A percentile compares a stretch with the other conserved stretches of the same genome.
Conservation (phyloP, 2,888 invertebrate genomes). For the Meiosimyza platycephala region DNA sequence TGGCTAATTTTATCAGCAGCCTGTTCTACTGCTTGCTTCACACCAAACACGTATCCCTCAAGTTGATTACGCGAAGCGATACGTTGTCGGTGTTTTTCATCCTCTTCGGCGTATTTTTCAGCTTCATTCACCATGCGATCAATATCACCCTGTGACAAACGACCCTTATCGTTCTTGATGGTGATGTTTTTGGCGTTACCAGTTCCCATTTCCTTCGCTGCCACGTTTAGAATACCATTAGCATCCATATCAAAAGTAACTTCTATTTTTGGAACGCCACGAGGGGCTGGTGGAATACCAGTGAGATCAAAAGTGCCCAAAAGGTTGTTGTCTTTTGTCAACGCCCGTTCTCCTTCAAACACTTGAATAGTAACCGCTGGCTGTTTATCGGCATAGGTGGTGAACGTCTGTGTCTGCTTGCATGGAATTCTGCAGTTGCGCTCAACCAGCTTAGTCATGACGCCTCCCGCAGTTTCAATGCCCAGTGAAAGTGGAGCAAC, state of each 20-base stretch:
- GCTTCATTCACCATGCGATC: conserved; percentile 83
- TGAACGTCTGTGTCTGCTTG: conserved; percentile 79
- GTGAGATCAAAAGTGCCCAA: conserved; percentile 96
- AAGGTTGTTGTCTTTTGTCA: conserved; percentile 94
- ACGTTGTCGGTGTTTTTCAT: conserved; percentile 76
- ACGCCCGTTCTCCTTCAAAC: conserved; percentile 83
- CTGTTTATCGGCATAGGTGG: conserved; percentile 86
- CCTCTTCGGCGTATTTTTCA: conserved; percentile 79
- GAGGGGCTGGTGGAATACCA: conserved; percentile 95
- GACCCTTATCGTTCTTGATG: conserved; percentile 85
- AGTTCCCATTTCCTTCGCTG: conserved; percentile 77
- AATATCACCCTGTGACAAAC: conserved; percentile 84
- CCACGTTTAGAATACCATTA: conserved; percentile 93
- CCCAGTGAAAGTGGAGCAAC: conserved; percentile 78
- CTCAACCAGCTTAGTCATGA: conserved; percentile 82
- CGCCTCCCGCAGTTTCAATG: conserved; percentile 86
- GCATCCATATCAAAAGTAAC: conserved; percentile 87
- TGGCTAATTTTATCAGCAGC: conserved; percentile 74
- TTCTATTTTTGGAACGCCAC: conserved; percentile 88
- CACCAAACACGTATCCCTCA: conserved; percentile 76
- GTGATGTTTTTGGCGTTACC: conserved; percentile 81
- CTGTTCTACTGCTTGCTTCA: conserved; percentile 79
- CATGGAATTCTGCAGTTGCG: conserved; percentile 79
- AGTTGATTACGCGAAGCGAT: conserved; percentile 80
- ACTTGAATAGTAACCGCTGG: conserved; percentile 80